phyloP scores from a whole-genome alignment of 2,888 invertebrate species.

The Pseudoips prasinana region DNA sequence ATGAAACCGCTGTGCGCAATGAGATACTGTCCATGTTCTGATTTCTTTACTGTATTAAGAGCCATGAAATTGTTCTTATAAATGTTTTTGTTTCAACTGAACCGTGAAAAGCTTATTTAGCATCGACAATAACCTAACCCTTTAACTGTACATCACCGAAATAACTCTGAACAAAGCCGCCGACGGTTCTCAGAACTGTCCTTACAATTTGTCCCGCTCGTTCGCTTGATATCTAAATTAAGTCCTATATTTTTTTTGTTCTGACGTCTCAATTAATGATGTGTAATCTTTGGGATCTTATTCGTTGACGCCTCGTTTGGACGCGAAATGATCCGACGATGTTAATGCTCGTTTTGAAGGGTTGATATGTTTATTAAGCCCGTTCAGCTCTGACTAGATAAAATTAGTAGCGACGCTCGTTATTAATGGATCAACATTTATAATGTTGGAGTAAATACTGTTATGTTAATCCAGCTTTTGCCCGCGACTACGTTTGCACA shows the following conservation, averaged over 20 bases:
- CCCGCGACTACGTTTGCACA: neutral
- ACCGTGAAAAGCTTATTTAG: constrained; percentile 23
- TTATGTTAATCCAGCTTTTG: no score
- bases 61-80: no score
- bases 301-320: constrained; percentile 31
- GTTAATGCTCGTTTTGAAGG: constrained; percentile 19
- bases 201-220: constrained; percentile 33
- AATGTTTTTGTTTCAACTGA: constrained; percentile 1
- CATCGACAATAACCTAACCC: constrained; percentile 24
- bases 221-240: constrained; percentile 35
- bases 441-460: neutral
- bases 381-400: neutral
- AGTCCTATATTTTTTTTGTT: constrained; percentile 30
- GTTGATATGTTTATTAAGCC: constrained; percentile 33
- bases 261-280: constrained; percentile 36
- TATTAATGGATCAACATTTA: neutral
- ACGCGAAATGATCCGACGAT: constrained; percentile 26
- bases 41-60: no score
- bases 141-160: constrained; percentile 30
- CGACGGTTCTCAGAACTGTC: constrained; percentile 28
- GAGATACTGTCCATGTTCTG: no score
- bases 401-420: neutral
- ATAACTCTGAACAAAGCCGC: constrained; percentile 33
- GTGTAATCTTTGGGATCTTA: constrained; percentile 33
- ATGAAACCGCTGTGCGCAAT: no score